Conservation (phyloP, 2,797 vertebrate genomes). For the Lithobates sylvaticus region DNA sequence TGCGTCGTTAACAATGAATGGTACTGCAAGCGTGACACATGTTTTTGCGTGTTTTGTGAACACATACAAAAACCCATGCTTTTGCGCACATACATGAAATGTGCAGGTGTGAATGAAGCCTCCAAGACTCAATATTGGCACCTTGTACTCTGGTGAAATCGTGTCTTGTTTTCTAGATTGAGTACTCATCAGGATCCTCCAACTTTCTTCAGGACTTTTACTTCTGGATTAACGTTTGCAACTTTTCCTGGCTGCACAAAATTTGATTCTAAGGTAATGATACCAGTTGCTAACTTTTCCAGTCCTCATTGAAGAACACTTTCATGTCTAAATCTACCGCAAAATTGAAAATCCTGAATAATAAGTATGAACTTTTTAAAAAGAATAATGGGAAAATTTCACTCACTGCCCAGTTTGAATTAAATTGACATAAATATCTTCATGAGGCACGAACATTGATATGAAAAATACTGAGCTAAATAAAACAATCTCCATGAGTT, state of each 20-base stretch:
- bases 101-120: too few species aligned
- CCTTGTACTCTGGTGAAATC: background rate
- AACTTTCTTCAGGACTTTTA: background rate
- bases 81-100: too few species aligned
- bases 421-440: constrained; percentile 14
- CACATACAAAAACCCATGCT: too few species aligned
- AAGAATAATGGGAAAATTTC: background rate
- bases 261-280: background rate
- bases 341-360: background rate
- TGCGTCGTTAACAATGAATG: too few species aligned
- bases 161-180: background rate
- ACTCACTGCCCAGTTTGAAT: background rate
- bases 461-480: background rate
- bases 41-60: too few species aligned
- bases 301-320: background rate
- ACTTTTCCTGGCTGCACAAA: background rate
- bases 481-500: background rate
- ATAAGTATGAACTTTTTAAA: background rate
- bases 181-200: background rate
- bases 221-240: background rate
- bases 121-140: too few species aligned
- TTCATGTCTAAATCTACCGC: background rate
- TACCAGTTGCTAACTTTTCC: background rate
- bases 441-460: background rate
- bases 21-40: too few species aligned